phyloP scores from a whole-genome alignment of 92 coral and sea anemone species.

The Pocillopora meandrina region DNA sequence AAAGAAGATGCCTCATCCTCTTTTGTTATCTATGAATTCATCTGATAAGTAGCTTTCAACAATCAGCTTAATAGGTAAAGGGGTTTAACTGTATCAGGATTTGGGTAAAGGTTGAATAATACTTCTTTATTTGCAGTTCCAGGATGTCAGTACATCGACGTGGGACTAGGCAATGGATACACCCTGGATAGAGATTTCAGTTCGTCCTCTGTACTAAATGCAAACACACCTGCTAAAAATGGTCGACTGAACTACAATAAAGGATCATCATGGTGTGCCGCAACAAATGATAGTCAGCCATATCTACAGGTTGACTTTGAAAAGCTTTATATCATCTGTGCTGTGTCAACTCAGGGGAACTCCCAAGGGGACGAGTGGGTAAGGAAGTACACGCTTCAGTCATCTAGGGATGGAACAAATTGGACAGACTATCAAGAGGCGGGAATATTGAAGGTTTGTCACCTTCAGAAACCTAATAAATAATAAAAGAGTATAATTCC shows the following conservation, averaged over 20 bases:
- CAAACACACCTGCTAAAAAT: conserved; percentile 31
- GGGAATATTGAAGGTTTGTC: conserved; percentile 7
- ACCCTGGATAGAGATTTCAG: conserved; percentile 36
- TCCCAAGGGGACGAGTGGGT: conserved; percentile 49
- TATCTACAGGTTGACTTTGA: conserved; percentile 56
- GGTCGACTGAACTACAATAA: conserved; percentile 46
- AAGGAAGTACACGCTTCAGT: conserved; percentile 35
- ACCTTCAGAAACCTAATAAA: background rate
- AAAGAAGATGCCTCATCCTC: too few relatives aligned
- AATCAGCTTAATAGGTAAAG: background rate
- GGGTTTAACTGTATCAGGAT: background rate
- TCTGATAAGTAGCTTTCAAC: too few relatives aligned
- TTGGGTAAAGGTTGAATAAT: background rate
- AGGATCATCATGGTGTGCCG: conserved; percentile 64
- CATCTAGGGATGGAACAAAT: conserved; percentile 45
- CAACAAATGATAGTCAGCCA: conserved; percentile 43
- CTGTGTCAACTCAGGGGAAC: conserved; percentile 60
- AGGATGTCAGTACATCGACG: background rate
- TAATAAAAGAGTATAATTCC: background rate
- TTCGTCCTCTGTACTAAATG: conserved; percentile 41
- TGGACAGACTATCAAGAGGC: conserved; percentile 45
- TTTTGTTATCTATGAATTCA: too few relatives aligned
- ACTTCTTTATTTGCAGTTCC: background rate
- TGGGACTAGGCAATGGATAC: conserved; percentile 10
- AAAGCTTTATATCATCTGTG: conserved; percentile 51